phyloP scores from a whole-genome alignment of 2,113 vertebrate species.

The Myotis yumanensis region DNA sequence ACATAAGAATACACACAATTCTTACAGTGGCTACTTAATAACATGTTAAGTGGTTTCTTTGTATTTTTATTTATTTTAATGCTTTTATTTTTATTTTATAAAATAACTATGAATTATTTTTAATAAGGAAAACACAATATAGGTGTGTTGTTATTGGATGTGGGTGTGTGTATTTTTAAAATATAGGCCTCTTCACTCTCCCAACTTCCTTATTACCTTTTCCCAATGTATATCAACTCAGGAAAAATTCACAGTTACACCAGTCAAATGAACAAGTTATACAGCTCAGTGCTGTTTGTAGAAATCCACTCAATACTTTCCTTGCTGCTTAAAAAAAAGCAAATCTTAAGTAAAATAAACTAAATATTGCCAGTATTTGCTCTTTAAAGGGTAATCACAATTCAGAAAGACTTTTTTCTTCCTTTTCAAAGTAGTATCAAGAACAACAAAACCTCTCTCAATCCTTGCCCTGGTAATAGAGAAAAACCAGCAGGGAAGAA shows the following conservation, averaged over 20 bases:
- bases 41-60: not conserved
- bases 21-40: not conserved
- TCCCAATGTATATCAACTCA: not conserved
- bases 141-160: not conserved
- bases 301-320: conserved; percentile 8
- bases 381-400: not conserved
- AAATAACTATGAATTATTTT: not conserved
- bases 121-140: not conserved
- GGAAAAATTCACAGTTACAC: not conserved
- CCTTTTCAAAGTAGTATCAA: not conserved
- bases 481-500: not conserved
- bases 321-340: not conserved
- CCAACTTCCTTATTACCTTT: not conserved
- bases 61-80: not conserved
- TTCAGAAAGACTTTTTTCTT: not conserved
- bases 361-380: not conserved
- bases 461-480: not conserved
- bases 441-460: not conserved
- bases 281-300: not conserved
- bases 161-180: not conserved
- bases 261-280: not conserved
- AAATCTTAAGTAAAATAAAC: not conserved
- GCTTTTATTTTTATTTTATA: not conserved
- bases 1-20: not conserved
- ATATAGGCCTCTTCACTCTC: not conserved